These are phyloP conservation scores for Saccostrea cuccullata DNA, from an alignment of 1,140 invertebrate genomes.

Conservation along the genomic window DNA sequence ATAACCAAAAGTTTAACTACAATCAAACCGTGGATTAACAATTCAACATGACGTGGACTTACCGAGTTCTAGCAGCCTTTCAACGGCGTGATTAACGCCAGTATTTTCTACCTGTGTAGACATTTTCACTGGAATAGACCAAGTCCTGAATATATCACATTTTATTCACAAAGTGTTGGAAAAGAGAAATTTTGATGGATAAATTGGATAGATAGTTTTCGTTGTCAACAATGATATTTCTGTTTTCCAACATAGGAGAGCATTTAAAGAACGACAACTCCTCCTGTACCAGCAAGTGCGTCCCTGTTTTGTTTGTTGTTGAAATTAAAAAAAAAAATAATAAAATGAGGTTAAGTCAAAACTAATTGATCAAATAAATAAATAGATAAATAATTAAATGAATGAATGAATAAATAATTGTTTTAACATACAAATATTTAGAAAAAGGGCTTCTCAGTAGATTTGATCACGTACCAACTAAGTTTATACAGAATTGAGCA, in stretches of 20 bases:
- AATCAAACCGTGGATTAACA: not conserved
- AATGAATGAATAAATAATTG: no score
- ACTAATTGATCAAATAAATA: no score
- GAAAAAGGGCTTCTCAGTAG: no score
- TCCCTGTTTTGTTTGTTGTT: no score
- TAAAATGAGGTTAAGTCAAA: no score
- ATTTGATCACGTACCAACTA: no score
- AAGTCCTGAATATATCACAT: not conserved
- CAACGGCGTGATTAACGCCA: conserved; percentile 67
- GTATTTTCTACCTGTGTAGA: conserved; percentile 62
- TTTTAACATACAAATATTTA: no score
- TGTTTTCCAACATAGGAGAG: not conserved
- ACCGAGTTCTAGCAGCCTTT: conserved; percentile 70
- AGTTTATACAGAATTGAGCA: no score
- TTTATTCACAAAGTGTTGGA: not conserved
- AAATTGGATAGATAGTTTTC: not conserved
- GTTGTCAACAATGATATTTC: conserved; percentile 50
- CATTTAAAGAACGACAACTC: not conserved
- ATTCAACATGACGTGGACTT: conserved; percentile 41
- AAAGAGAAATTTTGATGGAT: not conserved
- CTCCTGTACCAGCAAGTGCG: not conserved
- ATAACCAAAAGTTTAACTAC: not conserved
- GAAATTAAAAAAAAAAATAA: no score
- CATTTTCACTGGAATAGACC: conserved; percentile 51
- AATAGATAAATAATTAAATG: no score